Evolutionary conservation across 2,888 invertebrate species (phyloP).

Genomic region (Diadegma fenestrale): DNA sequence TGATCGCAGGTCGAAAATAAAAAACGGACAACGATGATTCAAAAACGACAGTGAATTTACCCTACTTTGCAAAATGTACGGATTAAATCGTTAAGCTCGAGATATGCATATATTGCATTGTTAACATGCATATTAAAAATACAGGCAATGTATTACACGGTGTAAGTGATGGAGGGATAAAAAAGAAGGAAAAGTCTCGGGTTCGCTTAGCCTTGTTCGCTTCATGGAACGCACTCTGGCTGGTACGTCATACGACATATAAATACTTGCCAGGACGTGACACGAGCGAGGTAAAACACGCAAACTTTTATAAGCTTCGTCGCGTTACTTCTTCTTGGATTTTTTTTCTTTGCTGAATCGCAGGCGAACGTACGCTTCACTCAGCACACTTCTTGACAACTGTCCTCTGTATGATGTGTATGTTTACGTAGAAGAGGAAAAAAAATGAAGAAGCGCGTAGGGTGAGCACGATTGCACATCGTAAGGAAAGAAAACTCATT

Average conservation of each 20-base stretch:
- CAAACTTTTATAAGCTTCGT: conserved; percentile 64
- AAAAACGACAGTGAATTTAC: background rate
- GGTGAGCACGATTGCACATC: conserved; percentile 54
- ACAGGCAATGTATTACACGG: conserved; percentile 34
- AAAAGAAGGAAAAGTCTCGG: conserved; percentile 22
- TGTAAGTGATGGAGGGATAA: conserved; percentile 15
- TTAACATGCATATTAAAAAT: background rate
- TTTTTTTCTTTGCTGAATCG: conserved; percentile 50
- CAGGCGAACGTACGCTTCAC: conserved; percentile 47
- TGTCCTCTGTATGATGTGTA: background rate
- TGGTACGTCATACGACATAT: conserved; percentile 59
- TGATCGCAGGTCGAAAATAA: background rate
- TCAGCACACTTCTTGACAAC: conserved; percentile 13
- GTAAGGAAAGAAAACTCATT: conserved; percentile 60
- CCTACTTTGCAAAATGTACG: background rate
- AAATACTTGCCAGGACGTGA: conserved; percentile 63
- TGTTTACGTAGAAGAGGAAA: conserved; percentile 13
- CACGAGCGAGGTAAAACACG: conserved; percentile 62
- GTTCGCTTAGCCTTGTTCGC: conserved; percentile 52
- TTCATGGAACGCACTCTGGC: conserved; percentile 31
- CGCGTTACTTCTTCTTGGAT: conserved; percentile 50
- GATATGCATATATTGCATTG: conserved; percentile 7
- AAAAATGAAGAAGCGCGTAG: conserved; percentile 2
- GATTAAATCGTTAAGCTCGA: conserved; percentile 11
- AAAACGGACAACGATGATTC: background rate